Base-by-base conservation (phyloP, 2,797 vertebrate genomes). In the Synaphobranchus kaupii region DNA sequence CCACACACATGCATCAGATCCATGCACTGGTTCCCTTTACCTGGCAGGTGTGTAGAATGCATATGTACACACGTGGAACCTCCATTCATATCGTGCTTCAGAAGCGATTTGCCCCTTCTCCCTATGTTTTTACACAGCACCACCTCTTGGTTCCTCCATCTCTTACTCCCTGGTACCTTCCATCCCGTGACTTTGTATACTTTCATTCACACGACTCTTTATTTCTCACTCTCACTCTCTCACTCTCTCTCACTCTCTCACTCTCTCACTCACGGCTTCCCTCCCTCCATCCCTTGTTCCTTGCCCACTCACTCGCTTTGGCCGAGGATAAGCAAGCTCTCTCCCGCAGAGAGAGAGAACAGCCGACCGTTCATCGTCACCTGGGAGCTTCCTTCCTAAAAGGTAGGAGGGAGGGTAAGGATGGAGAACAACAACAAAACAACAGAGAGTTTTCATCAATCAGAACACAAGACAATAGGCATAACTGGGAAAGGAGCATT, bases 241-340 rank as follows among this genome's bases (percentile, higher is more conserved):
- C 58, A n/a, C 76, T 82, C 58, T 4, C 66, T 50, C 6, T 50
- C 17, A 12, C 34, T 8, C n/a, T 54, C n/a, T n/a, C 6, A 1
- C 50, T 10, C 10, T 4, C 22, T 12, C 25, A 3, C n/a, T 22
- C 50, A 10, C 4, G 15, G 4, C n/a, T 4, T n/a, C 48, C 50
- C n/a, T 83, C 80, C 48, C 17, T 84, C 28, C 25, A 9, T n/a
- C 20, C 50, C 50, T 5, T 50, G 12, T 44, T 3, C 39, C 71
- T 82, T 9, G 17, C 8, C 22, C 20, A 15, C 98, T 98, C 86
- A 99, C 98, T 17, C 84, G 60, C 90, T 95, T 73, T 96, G 94
- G 54, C 95, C 95, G 0, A 89, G 95, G 87, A 99, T 92, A 58
- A 99, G 96, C 54, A 99, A 92, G 92, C 98, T 98, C 90, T 98